Evolutionary conservation across 1,140 invertebrate genomes (phyloP).

Genomic region (Leptinotarsa undecemlineata): DNA sequence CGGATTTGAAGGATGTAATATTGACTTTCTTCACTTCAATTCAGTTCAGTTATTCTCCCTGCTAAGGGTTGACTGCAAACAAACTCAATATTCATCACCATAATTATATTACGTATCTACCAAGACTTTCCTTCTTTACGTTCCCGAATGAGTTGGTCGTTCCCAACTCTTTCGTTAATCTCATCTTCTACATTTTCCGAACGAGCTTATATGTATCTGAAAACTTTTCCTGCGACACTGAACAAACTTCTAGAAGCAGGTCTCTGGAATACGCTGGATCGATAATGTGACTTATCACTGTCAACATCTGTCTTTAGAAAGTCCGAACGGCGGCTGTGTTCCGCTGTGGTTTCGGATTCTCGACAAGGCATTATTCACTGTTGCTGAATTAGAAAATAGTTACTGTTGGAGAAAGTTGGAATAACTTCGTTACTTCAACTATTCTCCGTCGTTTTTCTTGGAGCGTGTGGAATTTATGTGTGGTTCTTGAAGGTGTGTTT

Average conservation of each 20-base stretch:
- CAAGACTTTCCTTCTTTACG: no score
- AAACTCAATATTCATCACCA: no score
- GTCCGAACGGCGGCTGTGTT: slow-evolving; percentile 29
- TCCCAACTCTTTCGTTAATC: no score
- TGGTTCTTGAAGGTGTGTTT: not conserved
- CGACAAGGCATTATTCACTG: slow-evolving; percentile 43
- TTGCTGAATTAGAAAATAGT: slow-evolving; percentile 45
- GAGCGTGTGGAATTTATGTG: slow-evolving; percentile 4
- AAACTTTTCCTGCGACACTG: slow-evolving; percentile 19
- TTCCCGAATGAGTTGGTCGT: no score
- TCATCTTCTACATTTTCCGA: no score
- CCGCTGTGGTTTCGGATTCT: slow-evolving; percentile 33
- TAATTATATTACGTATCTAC: no score
- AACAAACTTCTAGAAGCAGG: slow-evolving; percentile 22
- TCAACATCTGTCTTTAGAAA: slow-evolving; percentile 46
- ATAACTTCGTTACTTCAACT: slow-evolving; percentile 5
- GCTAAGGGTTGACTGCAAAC: no score
- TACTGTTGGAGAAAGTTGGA: slow-evolving; percentile 16
- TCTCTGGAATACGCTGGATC: slow-evolving; percentile 29
- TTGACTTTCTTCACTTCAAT: no score
- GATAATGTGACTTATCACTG: slow-evolving; percentile 26
- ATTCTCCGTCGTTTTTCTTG: slow-evolving; percentile 10
- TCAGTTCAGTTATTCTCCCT: no score
- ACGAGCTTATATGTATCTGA: not conserved
- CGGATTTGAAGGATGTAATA: no score